Evolutionary conservation across 2,888 invertebrate genomes (phyloP), one percentile per base, ranked within the genome.

Genomic region (Glyphotaelius pellucidus): DNA sequence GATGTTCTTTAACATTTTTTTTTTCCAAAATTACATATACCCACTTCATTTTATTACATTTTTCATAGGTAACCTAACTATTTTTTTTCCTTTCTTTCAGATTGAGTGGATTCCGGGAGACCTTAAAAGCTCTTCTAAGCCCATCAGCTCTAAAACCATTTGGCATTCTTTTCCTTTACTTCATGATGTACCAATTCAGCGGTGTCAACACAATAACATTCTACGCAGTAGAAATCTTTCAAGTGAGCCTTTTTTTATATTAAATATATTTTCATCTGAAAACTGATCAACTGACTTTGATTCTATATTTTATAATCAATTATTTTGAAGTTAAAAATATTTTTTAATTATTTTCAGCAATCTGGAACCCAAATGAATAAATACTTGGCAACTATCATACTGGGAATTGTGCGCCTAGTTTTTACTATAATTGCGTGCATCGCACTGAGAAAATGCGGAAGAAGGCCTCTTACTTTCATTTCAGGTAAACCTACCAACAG

Each of bases 121-220:
- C 96, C 19, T 91, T 97, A 4, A 95, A 95, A 83, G 97, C 97
- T 0, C 93, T 97, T 1, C n/a, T 97, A 15, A 95, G 96, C 0
- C 97, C 97, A 0, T 97, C 97, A 12, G 96, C 97, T 0, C 94
- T 97, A 87, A 97, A 97, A 93, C 97, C 97, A 0, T 97, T 97
- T 94, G 94, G 95, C 0, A 96, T 97, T 87, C 95, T 97, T 1
- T 96, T 97, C 3, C 93, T 97, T 0, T 97, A 97, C 94, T 97
- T 97, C 95, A 95, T 97, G 94, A 97, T 97, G 90, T 97, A 97
- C 94, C 97, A 97, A 94, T 97, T 97, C 96, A 97, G 97, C 90
- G 97, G 97, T 0, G 97, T 97, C 19, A 97, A 97, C 93, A 97
- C 97, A 0, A 95, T 97, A 42, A 97, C 97, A 0, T 97, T 97